Evolutionary conservation across 53 echinoderm and acorn worm species (phyloP).

Genomic region (Actinopyga echinites): DNA sequence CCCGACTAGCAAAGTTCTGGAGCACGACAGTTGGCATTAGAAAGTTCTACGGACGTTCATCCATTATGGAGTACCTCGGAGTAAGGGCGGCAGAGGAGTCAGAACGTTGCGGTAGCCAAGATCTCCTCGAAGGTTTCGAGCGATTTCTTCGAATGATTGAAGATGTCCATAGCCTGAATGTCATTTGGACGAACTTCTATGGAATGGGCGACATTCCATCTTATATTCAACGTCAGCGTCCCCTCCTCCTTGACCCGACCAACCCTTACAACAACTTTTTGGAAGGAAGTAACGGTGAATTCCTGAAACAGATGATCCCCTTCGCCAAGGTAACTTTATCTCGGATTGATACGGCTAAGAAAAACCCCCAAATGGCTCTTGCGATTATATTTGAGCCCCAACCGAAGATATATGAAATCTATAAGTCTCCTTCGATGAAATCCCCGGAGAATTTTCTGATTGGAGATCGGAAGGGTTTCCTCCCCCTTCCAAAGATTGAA

Average conservation of each 20-base stretch:
- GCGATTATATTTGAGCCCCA: conserved; percentile 8
- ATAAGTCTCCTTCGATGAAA: background rate
- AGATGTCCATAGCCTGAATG: background rate
- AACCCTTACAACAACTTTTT: conserved; percentile 36
- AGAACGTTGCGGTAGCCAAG: background rate
- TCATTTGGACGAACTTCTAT: background rate
- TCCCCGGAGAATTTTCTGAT: background rate
- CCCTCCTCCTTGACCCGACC: conserved; percentile 21
- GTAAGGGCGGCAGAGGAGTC: conserved; percentile 19
- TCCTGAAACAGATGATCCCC: background rate
- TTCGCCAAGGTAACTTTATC: background rate
- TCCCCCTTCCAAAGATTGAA: background rate
- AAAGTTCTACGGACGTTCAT: conserved; percentile 9
- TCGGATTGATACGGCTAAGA: background rate
- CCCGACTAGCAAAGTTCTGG: conserved; percentile 23
- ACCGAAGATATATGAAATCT: background rate
- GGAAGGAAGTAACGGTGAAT: background rate
- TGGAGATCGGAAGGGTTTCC: background rate
- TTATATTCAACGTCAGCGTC: background rate
- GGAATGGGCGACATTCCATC: background rate
- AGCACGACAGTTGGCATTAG: background rate
- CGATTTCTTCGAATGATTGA: background rate
- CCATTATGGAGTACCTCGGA: conserved; percentile 43
- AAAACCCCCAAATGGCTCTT: background rate
- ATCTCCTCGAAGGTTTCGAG: background rate